A percentile compares a stretch with the other conserved stretches of the same genome.
Conservation (phyloP, 2,888 invertebrate species). For the Nymphalis c-album region DNA sequence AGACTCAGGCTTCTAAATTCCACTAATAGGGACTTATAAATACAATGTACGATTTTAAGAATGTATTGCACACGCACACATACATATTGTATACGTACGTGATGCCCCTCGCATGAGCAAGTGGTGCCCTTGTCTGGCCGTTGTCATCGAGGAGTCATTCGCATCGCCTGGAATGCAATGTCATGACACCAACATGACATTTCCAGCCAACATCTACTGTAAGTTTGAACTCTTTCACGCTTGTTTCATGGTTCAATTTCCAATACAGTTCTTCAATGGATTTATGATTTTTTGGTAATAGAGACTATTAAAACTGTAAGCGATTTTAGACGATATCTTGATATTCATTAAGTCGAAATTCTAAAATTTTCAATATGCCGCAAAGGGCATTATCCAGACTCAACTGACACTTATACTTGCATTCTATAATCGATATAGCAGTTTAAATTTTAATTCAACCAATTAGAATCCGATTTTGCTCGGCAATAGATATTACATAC, state of each 20-base stretch:
- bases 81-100: slow-evolving; percentile 41
- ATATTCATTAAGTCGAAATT: slow-evolving; percentile 48
- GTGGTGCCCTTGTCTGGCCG: slow-evolving; percentile 78
- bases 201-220: slow-evolving; percentile 41
- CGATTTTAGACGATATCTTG: slow-evolving; percentile 59
- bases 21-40: slow-evolving; percentile 29
- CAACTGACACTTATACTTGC: slow-evolving; percentile 49
- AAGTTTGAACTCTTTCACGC: slow-evolving; percentile 36
- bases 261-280: not conserved
- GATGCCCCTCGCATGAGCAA: slow-evolving; percentile 59
- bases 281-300: slow-evolving; percentile 42
- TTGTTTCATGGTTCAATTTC: slow-evolving; percentile 33
- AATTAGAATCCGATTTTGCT: slow-evolving; percentile 44
- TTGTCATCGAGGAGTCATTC: slow-evolving; percentile 77
- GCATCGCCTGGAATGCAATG: slow-evolving; percentile 77
- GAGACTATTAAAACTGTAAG: slow-evolving; percentile 31
- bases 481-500: slow-evolving; percentile 42
- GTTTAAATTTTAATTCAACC: slow-evolving; percentile 45
- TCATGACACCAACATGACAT: slow-evolving; percentile 63
- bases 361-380: slow-evolving; percentile 49
- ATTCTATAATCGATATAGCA: slow-evolving; percentile 41
- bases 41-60: slow-evolving; percentile 21
- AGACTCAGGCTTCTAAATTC: slow-evolving; percentile 28
- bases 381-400: slow-evolving; percentile 68
- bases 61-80: slow-evolving; percentile 23